Evolutionary conservation across 2,113 vertebrate genomes (phyloP).

Genomic region (Periophthalmus modestus): DNA sequence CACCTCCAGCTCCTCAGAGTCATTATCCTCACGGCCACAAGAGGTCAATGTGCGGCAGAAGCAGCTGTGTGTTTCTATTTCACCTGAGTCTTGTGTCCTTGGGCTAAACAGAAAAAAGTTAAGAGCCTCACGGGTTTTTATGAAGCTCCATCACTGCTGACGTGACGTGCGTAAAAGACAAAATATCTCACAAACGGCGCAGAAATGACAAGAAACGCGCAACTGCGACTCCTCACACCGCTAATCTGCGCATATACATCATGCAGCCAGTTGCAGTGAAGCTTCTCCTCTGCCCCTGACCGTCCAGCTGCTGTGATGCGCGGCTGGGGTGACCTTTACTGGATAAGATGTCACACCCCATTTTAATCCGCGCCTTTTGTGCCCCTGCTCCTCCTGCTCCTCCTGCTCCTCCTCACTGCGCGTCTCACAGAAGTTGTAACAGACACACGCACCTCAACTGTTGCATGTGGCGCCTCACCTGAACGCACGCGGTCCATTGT

Average conservation of each 20-base stretch:
- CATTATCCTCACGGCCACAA: conserved; percentile 2
- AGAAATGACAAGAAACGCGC: no score
- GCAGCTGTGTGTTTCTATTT: not conserved
- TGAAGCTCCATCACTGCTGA: not conserved
- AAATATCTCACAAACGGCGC: not conserved
- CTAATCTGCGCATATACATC: no score
- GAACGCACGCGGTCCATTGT: not conserved
- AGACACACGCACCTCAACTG: not conserved
- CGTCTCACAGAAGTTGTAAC: not conserved
- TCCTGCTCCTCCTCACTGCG: not conserved
- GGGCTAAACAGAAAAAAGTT: not conserved
- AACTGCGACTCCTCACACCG: no score
- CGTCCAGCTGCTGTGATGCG: not conserved
- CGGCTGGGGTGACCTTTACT: not conserved
- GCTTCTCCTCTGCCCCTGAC: not conserved
- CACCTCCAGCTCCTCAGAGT: not conserved
- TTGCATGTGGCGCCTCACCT: not conserved
- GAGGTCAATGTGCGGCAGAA: conserved; percentile 9
- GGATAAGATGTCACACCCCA: conserved; percentile 5
- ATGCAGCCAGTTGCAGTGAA: not conserved
- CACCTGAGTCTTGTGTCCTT: conserved; percentile 1
- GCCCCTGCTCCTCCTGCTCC: no score
- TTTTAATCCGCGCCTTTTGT: not conserved
- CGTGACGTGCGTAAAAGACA: not conserved
- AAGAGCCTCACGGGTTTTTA: not conserved